Conservation (phyloP, 2,888 invertebrate genomes). For the Lucinisca nassula region DNA sequence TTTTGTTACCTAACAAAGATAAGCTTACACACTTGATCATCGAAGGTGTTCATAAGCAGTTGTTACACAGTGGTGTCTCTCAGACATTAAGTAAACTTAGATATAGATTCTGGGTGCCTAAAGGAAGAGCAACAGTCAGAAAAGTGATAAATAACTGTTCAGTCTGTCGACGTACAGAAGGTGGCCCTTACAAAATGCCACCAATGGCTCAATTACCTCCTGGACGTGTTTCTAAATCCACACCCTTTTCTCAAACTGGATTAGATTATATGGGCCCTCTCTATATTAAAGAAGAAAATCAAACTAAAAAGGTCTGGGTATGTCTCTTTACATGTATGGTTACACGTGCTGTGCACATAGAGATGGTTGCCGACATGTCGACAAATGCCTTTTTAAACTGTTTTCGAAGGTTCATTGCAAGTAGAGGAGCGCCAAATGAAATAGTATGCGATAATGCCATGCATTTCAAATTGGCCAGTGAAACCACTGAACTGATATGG, state of each 20-base stretch:
- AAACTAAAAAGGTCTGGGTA: background rate
- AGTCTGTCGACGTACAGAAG: no score
- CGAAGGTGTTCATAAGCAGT: background rate
- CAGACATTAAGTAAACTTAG: constrained; percentile 13
- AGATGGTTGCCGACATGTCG: no score
- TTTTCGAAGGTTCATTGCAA: constrained; percentile 4
- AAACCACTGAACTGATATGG: no score
- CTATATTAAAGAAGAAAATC: no score
- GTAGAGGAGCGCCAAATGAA: background rate
- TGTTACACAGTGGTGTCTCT: background rate
- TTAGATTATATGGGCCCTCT: background rate
- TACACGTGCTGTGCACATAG: no score
- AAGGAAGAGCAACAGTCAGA: no score
- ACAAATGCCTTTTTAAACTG: background rate
- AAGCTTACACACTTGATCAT: constrained; percentile 6
- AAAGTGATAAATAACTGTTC: background rate
- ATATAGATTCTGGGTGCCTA: no score
- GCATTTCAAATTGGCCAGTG: constrained; percentile 10
- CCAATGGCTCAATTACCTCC: no score
- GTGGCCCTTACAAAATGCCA: no score
- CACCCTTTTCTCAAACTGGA: background rate
- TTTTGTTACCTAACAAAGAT: constrained; percentile 6
- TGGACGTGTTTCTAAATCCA: no score
- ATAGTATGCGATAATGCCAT: background rate
- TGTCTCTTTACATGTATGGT: no score